phyloP scores from a whole-genome alignment of 2,113 vertebrate genomes.

The Epinephelus moara region DNA sequence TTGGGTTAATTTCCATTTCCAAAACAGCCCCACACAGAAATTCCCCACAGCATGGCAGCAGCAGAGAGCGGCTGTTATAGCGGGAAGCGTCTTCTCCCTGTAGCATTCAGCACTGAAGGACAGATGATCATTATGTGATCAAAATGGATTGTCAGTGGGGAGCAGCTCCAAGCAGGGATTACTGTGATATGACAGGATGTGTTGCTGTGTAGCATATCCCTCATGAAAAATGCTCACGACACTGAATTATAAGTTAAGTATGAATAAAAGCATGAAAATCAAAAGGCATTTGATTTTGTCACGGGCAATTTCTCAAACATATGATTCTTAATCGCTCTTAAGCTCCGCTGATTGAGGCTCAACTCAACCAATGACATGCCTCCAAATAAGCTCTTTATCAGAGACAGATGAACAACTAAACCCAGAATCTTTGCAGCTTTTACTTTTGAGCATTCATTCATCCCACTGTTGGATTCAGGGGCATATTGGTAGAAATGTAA shows the following conservation, averaged over 20 bases:
- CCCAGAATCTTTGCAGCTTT: not conserved
- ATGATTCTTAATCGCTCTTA: not conserved
- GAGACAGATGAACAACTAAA: not conserved
- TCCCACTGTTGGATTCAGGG: too few relatives aligned
- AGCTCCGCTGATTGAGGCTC: not conserved
- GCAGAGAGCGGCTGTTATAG: not conserved
- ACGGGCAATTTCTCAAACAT: not conserved
- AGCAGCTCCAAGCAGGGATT: conserved; percentile 24
- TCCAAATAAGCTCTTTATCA: not conserved
- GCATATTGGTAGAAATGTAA: too few relatives aligned
- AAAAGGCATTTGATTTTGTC: conserved; percentile 4
- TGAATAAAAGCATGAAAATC: conserved; percentile 8
- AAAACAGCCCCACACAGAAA: not conserved
- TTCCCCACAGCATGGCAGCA: not conserved
- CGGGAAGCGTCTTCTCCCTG: not conserved
- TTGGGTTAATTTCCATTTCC: conserved; percentile 2
- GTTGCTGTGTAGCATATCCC: not conserved
- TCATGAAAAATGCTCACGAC: not conserved
- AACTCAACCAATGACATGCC: not conserved
- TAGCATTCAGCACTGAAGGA: not conserved
- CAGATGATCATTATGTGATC: conserved; percentile 32
- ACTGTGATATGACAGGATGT: conserved; percentile 9
- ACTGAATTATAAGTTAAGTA: not conserved
- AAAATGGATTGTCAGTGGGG: conserved; percentile 9
- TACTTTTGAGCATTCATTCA: not conserved